phyloP scores from a whole-genome alignment of 2,113 vertebrate species.

The Lasiurus cinereus region DNA sequence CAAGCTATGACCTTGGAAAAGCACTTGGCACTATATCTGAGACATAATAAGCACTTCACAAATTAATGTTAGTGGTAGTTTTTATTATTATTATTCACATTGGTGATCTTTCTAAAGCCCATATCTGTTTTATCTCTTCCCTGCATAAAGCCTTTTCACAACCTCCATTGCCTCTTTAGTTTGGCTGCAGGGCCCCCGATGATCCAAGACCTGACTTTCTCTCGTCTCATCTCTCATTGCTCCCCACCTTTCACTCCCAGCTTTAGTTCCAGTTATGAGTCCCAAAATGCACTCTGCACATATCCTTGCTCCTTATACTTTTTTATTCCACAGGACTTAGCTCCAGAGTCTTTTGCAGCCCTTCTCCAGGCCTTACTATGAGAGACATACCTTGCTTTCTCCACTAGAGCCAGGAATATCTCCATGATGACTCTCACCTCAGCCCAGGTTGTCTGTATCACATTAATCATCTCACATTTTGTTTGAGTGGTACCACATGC shows the following conservation, averaged over 20 bases:
- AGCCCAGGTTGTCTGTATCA: not conserved
- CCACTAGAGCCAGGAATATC: not conserved
- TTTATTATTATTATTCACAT: constrained; percentile 1
- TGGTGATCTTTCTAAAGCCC: not conserved
- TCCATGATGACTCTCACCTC: not conserved
- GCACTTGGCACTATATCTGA: not conserved
- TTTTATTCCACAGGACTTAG: not conserved
- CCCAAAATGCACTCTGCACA: not conserved
- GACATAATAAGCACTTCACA: not conserved
- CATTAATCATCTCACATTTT: not conserved
- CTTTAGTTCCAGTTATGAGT: not conserved
- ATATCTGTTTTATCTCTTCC: not conserved
- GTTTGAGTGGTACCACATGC: not conserved
- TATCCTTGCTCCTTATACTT: not conserved
- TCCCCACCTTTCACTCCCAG: not conserved
- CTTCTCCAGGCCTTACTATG: not conserved
- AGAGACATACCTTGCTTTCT: not conserved
- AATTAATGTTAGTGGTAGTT: constrained; percentile 1
- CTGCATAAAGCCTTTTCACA: not conserved
- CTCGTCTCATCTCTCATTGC: not conserved
- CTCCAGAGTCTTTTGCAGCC: not conserved
- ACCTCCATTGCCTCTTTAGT: not conserved
- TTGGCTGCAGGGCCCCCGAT: not conserved
- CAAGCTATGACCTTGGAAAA: not conserved
- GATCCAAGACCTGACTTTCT: not conserved